These are phyloP conservation scores for Agelaius tricolor DNA, from an alignment of 2,113 vertebrate species.

Conservation along the genomic window DNA sequence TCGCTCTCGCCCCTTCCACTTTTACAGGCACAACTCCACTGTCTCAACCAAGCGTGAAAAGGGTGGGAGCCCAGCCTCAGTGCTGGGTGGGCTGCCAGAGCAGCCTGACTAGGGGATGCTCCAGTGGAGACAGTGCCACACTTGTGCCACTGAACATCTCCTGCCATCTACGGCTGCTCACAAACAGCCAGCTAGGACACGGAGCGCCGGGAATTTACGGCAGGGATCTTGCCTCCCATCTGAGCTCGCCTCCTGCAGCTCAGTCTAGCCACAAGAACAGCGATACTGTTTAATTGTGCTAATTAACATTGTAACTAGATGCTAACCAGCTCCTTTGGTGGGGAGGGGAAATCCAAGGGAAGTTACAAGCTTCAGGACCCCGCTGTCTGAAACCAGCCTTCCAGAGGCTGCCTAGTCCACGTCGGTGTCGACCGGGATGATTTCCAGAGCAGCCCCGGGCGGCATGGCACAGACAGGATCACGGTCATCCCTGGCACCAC, in stretches of 20 bases:
- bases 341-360: neutral
- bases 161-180: fast-evolving
- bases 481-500: neutral
- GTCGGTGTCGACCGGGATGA: neutral
- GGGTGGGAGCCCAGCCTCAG: neutral
- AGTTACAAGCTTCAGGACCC: neutral
- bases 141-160: neutral
- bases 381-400: neutral
- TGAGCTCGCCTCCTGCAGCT: neutral
- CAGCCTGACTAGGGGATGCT: neutral
- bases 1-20: neutral
- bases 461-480: neutral
- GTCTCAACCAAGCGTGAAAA: neutral
- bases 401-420: neutral
- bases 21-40: neutral
- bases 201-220: neutral
- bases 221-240: neutral
- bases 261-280: neutral
- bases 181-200: neutral
- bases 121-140: neutral
- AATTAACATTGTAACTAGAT: neutral
- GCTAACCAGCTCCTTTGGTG: neutral
- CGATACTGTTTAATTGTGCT: neutral
- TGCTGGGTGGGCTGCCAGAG: neutral
- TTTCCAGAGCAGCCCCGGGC: neutral